Evolutionary conservation across 2,797 vertebrate genomes (phyloP), one percentile per base, ranked within the genome.

Genomic region (Meda fulgida): DNA sequence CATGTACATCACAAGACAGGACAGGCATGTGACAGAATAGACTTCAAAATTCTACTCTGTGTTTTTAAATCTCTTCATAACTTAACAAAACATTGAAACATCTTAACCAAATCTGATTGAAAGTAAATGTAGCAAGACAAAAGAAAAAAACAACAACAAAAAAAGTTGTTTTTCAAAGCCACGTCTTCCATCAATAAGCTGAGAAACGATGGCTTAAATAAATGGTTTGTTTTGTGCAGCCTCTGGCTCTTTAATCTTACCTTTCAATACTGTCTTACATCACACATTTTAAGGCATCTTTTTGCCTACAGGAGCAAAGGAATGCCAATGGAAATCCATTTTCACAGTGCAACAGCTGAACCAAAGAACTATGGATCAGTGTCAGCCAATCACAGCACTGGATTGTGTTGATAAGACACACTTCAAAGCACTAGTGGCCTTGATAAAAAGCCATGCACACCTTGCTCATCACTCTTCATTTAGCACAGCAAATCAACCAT

Each of bases 391-490:
- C 87, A 85, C 65, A 88, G 83, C 43, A 14, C 89, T 88, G n/a
- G n/a, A n/a, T n/a, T n/a, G n/a, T n/a, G n/a, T n/a, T n/a, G 83
- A 87, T 85, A 86, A 87, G 78, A 72, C 53, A 23, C 84, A 87
- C 63, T 82, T 86, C 65, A 85, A 88, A 77, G 85, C 78, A 58
- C 73, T 53, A 21, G 43, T 55, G 84, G 81, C 84, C 88, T 87
- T 90, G 88, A 89, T 88, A 78, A 85, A 88, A 89, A 87, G 84
- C 80, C 70, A 58, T 19, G 78, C n/a, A 67, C 36, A 66, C 71
- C 34, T 70, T 71, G 67, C 78, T 80, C 87, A 90, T 91, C 88
- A 51, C 86, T 91, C 86, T 86, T 89, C 78, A 88, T 89, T 90
- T 86, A 73, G 43, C 51, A 63, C 14, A 63, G 34, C 34, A 73